Percentiles rank a stretch among this genome's conserved stretches.
Conservation (phyloP, 2,888 invertebrate genomes). For the Proisotoma minuta region DNA sequence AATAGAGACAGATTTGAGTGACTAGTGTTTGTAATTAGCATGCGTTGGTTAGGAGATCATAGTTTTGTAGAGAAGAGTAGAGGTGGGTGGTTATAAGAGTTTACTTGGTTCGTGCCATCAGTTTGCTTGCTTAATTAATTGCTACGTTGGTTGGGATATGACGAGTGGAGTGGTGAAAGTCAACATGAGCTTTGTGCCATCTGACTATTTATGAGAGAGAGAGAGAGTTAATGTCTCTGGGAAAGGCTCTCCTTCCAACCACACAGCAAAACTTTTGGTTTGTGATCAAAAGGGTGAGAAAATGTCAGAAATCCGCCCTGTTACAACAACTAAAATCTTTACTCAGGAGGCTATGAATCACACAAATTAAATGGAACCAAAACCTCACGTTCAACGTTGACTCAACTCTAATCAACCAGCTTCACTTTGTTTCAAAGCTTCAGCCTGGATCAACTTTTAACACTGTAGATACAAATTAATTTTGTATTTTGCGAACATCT, state of each 20-base stretch:
- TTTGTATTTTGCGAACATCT: no score
- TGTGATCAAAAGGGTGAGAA: constrained; percentile 26
- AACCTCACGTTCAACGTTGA: constrained; percentile 13
- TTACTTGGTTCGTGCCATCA: constrained; percentile 26
- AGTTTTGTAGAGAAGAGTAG: background rate
- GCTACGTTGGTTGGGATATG: constrained; percentile 20
- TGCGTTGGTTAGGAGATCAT: constrained; percentile 14
- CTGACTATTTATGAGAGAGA: constrained; percentile 17
- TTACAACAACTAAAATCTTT: constrained; percentile 9
- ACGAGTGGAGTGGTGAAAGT: constrained; percentile 18
- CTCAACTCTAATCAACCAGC: constrained; percentile 2
- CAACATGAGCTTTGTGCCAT: constrained; percentile 18
- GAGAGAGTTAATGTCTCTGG: constrained; percentile 14
- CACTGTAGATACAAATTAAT: no score
- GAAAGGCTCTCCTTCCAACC: background rate
- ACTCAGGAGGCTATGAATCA: constrained; percentile 17
- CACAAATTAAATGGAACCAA: constrained; percentile 20
- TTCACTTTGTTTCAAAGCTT: no score
- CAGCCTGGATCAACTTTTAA: no score
- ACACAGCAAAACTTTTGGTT: constrained; percentile 5
- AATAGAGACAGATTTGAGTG: constrained; percentile 14
- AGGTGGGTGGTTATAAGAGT: background rate
- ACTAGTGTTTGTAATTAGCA: constrained; percentile 14
- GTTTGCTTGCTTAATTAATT: constrained; percentile 43
- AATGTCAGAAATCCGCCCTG: constrained; percentile 15